Evolutionary conservation across 2,797 vertebrate genomes (phyloP), one percentile per base, ranked within the genome.

Genomic region (Synanceia verrucosa): DNA sequence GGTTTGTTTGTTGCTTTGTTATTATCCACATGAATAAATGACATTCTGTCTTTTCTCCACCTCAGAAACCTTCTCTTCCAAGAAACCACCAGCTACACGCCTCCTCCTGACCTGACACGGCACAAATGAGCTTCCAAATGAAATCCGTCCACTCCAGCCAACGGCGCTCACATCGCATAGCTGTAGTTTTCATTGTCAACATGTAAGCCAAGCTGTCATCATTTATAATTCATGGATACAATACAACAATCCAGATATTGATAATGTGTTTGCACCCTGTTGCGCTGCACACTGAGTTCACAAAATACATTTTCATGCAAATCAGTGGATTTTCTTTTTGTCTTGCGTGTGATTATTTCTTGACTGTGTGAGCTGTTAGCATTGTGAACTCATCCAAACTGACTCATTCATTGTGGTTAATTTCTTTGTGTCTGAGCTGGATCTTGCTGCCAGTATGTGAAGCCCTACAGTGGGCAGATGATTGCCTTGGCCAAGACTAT

Each of bases 401-500:
- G 88, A 88, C 79, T 86, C 84, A 82, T 81, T 88, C 81, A 84
- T 83, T 86, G 83, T 85, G 75, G 85, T 60, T 83, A 74, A 87
- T 87, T 89, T 90, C 77, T 88, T 75, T 88, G 87, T 88, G 87
- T 88, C 74, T 84, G 86, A 71, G 78, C 60, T 24, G 87, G 62
- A 87, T 89, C 76, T 80, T 41, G 77, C 86, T 89, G 91, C 89
- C 85, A 91, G 88, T 76, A 61, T 89, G 72, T 89, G 86, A 86
- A 82, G 85, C 79, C 84, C 88, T 81, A 83, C 90, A 86, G 89
- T 90, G 88, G 87, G 87, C 87, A 86, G 88, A 91, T 91, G 91
- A 92, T 88, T 90, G 87, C 86, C 79, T 91, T 90, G 90, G 89
- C 90, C 19, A 70, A 86, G 86, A 90, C 88, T 85, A 91, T 92